Evolutionary conservation across 2,888 invertebrate genomes (phyloP), one percentile per base, ranked within the genome.

Genomic region (Microctonus hyperodae): DNA sequence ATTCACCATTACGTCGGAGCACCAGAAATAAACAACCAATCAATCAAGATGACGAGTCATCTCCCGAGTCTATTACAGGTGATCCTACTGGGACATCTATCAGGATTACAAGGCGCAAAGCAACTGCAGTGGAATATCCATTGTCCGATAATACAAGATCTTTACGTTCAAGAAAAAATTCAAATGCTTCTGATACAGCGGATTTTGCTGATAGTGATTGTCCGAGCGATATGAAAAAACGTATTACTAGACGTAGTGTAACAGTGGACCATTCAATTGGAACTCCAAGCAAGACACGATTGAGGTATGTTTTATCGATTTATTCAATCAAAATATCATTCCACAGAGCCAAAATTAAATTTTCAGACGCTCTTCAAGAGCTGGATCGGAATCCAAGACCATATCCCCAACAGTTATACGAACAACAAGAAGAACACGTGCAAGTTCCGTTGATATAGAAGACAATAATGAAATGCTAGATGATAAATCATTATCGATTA

Each of bases 341-440:
- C n/a, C n/a, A n/a, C n/a, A n/a, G n/a, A 11, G 11, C 1, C 35
- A 2, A 33, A 11, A 51, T n/a, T 33, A 50, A 37, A 23, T 51
- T 31, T 20, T 33, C 61, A 77, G 74, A 25, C 72, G 76, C n/a
- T 56, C 56, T 5, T 64, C 69, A 0, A 77, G 80, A 70, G 80
- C 82, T 58, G 78, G 76, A 7, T 82, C 82, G 13, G 82, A 82
- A 63, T 59, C 75, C n/a, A 76, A 75, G 20, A 75, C 78, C 3
- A 67, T 79, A 4, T 72, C 76, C 7, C 70, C 76, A 3, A 22
- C 56, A 28, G 50, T 62, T 5, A n/a, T n/a, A n/a, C 72, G 73
- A 69, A 51, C 23, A n/a, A 79, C 74, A 11, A 76, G 81, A 22
- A 75, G 70, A 63, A 80, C 78, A 16, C 75, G 82, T 71, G 78